phyloP scores from a whole-genome alignment of 2,797 vertebrate genomes.

The Acanthopagrus latus region DNA sequence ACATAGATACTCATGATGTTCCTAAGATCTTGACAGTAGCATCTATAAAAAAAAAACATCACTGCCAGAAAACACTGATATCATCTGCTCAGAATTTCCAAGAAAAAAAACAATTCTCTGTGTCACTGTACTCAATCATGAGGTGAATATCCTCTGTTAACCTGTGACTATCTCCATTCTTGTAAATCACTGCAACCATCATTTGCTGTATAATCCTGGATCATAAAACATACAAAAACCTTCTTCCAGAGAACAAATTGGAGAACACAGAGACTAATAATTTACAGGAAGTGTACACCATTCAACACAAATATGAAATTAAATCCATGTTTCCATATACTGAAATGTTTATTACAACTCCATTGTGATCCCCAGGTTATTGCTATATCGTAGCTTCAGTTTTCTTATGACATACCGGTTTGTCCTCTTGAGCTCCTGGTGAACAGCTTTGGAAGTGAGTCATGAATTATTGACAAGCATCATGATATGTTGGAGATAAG shows the following conservation, averaged over 20 bases:
- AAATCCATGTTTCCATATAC: not conserved
- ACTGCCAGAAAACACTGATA: not conserved
- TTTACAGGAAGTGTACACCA: not conserved
- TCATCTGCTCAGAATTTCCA: not conserved
- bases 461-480: slow-evolving; percentile 37
- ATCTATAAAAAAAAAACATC: not conserved
- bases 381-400: not conserved
- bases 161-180: not conserved
- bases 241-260: not conserved
- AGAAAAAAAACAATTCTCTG: not conserved
- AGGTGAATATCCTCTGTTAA: not conserved
- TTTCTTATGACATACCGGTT: not conserved
- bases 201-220: slow-evolving; percentile 1
- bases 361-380: not conserved
- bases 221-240: not conserved
- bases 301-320: not conserved
- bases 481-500: slow-evolving; percentile 20
- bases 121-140: not conserved
- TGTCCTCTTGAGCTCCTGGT: not conserved
- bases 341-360: slow-evolving; percentile 5
- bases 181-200: not conserved
- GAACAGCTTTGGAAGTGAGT: slow-evolving; percentile 28
- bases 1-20: not conserved
- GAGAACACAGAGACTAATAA: not conserved
- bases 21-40: not conserved